phyloP scores from a whole-genome alignment of 2,113 vertebrate genomes.

The Echinops telfairi region DNA sequence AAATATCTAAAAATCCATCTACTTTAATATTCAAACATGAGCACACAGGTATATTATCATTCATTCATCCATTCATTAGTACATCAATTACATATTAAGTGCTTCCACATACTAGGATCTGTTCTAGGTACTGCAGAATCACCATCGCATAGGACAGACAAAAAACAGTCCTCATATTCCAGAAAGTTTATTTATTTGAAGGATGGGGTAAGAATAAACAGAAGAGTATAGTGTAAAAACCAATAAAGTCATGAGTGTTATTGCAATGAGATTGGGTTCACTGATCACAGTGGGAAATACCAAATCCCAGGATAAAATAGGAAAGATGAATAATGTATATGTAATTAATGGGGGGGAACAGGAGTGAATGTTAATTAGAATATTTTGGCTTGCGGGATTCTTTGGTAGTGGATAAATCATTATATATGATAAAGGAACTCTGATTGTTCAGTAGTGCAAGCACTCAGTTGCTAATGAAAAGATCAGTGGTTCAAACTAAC shows the following conservation, averaged over 20 bases:
- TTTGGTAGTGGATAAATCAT: no score
- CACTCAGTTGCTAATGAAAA: no score
- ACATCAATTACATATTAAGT: neutral
- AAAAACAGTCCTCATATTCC: neutral
- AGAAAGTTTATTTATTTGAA: neutral
- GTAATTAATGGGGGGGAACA: neutral
- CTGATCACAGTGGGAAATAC: neutral
- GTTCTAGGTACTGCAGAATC: neutral
- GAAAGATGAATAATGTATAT: neutral
- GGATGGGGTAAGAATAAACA: neutral
- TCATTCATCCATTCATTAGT: neutral
- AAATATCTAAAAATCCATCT: constrained; percentile 19
- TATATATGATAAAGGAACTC: no score
- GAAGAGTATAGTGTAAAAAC: neutral
- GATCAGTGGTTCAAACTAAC: no score
- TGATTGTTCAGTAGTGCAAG: no score
- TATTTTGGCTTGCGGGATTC: no score
- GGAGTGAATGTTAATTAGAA: neutral
- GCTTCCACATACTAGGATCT: neutral
- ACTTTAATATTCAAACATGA: neutral
- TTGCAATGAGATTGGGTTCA: neutral
- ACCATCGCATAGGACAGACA: neutral
- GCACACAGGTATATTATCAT: neutral
- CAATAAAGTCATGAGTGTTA: neutral
- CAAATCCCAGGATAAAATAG: neutral